These are phyloP conservation scores for Zaprionus vittiger DNA, from an alignment of 1,140 invertebrate species.

Conservation along the genomic window DNA sequence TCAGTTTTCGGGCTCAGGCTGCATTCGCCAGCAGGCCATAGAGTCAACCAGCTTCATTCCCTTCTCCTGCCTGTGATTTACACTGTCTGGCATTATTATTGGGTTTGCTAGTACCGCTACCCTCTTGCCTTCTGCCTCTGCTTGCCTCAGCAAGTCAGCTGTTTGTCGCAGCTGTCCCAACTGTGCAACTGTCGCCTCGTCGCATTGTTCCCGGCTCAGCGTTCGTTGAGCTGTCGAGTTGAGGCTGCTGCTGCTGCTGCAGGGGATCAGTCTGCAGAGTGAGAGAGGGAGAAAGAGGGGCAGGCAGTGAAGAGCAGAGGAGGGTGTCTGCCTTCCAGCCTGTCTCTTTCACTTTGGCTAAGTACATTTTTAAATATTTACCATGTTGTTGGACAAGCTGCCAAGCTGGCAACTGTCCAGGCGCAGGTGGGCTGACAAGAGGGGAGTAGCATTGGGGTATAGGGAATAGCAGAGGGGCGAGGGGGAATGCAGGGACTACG, in stretches of 20 bases:
- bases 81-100: conserved; percentile 74
- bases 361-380: conserved; percentile 83
- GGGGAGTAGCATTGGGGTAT: background rate
- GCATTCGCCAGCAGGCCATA: conserved; percentile 21
- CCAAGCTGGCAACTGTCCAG: conserved; percentile 47
- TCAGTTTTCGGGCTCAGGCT: conserved; percentile 15
- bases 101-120: conserved; percentile 42
- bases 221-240: conserved; percentile 50
- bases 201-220: conserved; percentile 43
- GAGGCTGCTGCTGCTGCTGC: background rate
- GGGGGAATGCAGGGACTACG: background rate
- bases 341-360: conserved; percentile 82
- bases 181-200: conserved; percentile 61
- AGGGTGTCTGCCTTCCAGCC: conserved; percentile 42
- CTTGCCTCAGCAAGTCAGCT: conserved; percentile 53
- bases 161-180: conserved; percentile 72
- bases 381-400: conserved; percentile 65
- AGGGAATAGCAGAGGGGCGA: background rate
- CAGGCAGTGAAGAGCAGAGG: background rate
- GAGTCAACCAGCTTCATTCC: background rate
- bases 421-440: background rate
- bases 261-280: background rate
- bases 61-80: conserved; percentile 58
- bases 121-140: background rate
- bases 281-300: background rate